A percentile compares a stretch with the other conserved stretches of the same genome.
phyloP scores from a whole-genome alignment of 2,888 invertebrate genomes.

The Andrena bicolor region DNA sequence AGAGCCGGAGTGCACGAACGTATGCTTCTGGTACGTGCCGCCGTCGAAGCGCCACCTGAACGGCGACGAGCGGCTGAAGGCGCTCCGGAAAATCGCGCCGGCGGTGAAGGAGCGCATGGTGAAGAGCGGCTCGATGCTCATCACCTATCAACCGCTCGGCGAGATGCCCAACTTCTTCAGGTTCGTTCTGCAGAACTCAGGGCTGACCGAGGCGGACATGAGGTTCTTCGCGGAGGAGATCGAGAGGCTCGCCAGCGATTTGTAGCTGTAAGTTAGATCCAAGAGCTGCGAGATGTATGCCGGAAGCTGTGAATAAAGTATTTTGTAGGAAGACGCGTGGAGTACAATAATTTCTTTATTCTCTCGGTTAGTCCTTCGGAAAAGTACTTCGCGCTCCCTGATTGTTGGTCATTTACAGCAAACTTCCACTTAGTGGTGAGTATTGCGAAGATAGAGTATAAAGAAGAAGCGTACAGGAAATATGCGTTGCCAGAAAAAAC shows the following conservation, averaged over 20 bases:
- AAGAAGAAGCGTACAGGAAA: not conserved
- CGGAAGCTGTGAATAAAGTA: constrained; percentile 26
- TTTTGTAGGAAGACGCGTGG: constrained; percentile 17
- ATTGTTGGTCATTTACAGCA: constrained; percentile 6
- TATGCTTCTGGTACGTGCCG: constrained; percentile 98
- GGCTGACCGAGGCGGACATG: constrained; percentile 93
- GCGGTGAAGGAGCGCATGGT: constrained; percentile 98
- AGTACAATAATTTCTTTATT: constrained; percentile 29
- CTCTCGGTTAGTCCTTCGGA: not conserved
- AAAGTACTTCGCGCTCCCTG: constrained; percentile 2
- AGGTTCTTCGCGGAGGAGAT: constrained; percentile 95
- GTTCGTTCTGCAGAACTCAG: constrained; percentile 96
- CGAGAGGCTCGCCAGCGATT: constrained; percentile 92
- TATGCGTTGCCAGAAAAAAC: not conserved
- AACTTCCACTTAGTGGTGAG: not conserved
- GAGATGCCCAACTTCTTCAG: constrained; percentile 97
- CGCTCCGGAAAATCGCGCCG: constrained; percentile 93
- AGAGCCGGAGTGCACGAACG: constrained; percentile 96
- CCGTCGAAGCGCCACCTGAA: constrained; percentile 87
- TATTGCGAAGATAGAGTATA: not conserved
- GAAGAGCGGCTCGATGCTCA: constrained; percentile 97
- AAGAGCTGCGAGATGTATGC: not conserved
- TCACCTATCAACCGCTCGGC: constrained; percentile 97
- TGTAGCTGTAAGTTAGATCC: constrained; percentile 76
- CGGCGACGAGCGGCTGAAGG: constrained; percentile 83